Evolutionary conservation across 2,797 vertebrate genomes (phyloP).

Genomic region (Silurus aristotelis): DNA sequence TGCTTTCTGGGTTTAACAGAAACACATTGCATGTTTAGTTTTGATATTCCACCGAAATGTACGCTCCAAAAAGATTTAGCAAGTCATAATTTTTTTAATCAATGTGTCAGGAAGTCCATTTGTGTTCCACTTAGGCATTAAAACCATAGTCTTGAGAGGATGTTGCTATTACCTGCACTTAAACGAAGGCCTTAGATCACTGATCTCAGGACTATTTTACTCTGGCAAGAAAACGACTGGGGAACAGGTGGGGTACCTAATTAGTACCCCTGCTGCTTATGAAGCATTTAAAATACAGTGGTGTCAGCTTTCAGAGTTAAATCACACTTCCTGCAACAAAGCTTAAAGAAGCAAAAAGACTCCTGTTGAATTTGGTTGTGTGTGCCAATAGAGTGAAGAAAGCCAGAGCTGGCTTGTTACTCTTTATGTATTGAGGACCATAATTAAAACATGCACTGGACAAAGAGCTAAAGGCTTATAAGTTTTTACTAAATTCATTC

Average conservation of each 20-base stretch:
- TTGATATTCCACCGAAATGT: background rate
- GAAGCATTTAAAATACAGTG: conserved; percentile 58
- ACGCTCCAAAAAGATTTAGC: background rate
- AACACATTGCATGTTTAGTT: background rate
- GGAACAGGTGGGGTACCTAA: conserved; percentile 72
- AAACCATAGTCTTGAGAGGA: conserved; percentile 25
- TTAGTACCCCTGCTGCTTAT: conserved; percentile 64
- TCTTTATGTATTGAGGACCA: too few species aligned
- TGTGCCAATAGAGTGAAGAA: background rate
- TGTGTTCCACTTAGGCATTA: conserved; percentile 58
- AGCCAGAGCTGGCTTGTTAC: background rate
- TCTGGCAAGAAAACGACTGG: conserved; percentile 50
- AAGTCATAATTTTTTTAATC: background rate
- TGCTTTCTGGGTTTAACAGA: background rate
- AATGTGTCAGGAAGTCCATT: conserved; percentile 1
- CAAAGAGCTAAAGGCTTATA: too few species aligned
- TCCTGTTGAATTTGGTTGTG: background rate
- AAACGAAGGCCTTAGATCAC: background rate
- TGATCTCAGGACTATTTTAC: conserved; percentile 21
- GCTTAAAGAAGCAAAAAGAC: conserved; percentile 13
- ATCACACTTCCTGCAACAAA: conserved; percentile 37
- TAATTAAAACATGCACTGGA: too few species aligned
- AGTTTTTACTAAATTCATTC: background rate
- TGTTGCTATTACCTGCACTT: conserved; percentile 1
- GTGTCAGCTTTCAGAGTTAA: conserved; percentile 47